Conservation (phyloP, 2,797 vertebrate species). For the Limosa lapponica region DNA sequence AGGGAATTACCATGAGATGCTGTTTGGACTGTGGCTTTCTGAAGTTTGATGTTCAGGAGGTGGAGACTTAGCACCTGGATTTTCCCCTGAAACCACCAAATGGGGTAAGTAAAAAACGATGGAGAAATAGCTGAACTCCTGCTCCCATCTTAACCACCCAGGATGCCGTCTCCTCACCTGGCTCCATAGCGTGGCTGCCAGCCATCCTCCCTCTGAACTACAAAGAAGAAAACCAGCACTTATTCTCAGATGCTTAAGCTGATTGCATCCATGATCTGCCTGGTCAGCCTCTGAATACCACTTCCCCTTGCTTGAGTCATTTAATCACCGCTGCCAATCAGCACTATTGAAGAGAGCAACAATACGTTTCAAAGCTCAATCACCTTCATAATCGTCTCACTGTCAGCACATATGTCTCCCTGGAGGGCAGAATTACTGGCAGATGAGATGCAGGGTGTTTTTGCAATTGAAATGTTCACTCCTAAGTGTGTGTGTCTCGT, state of each 20-base stretch:
- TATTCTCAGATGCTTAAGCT: background rate
- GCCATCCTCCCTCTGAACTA: background rate
- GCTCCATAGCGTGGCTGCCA: background rate
- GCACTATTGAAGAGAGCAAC: conserved; percentile 44
- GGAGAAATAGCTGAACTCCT: background rate
- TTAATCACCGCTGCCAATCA: conserved; percentile 59
- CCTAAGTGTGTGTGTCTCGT: background rate
- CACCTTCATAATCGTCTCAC: conserved; percentile 14
- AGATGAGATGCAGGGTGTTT: conserved; percentile 4
- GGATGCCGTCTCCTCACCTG: background rate
- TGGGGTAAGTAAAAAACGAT: background rate
- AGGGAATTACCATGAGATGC: background rate
- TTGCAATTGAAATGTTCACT: conserved; percentile 26
- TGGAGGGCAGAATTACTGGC: conserved; percentile 19
- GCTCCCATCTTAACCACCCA: background rate
- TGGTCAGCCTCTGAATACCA: conserved; percentile 19
- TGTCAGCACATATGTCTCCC: background rate
- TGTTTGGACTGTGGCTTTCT: background rate
- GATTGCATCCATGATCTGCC: conserved; percentile 37
- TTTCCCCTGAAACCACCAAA: background rate
- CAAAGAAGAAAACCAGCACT: background rate
- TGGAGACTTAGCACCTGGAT: background rate
- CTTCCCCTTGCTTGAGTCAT: background rate
- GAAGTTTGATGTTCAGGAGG: background rate
- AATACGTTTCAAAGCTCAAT: conserved; percentile 40